These are phyloP conservation scores for Xylota sylvarum DNA, from an alignment of 2,888 invertebrate species.

Conservation along the genomic window DNA sequence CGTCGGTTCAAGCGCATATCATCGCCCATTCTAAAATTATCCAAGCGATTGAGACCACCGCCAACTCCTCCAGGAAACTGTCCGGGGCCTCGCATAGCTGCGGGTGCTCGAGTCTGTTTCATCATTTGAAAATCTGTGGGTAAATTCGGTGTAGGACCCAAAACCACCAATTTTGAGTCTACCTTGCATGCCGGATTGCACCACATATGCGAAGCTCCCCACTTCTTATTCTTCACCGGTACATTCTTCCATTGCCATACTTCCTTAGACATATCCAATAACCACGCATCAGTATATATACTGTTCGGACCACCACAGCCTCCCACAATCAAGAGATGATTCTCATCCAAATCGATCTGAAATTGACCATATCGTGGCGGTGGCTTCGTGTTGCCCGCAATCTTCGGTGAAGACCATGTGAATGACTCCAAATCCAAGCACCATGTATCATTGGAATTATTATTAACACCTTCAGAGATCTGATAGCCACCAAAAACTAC, in stretches of 20 bases:
- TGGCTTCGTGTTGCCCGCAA: slow-evolving; percentile 88
- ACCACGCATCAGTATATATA: slow-evolving; percentile 96
- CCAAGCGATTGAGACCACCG: slow-evolving; percentile 74
- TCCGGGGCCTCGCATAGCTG: slow-evolving; percentile 61
- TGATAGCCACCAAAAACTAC: slow-evolving; percentile 92
- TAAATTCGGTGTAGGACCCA: slow-evolving; percentile 85
- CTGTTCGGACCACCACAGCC: slow-evolving; percentile 95
- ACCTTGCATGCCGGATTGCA: slow-evolving; percentile 95
- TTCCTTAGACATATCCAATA: slow-evolving; percentile 91
- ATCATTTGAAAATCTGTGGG: slow-evolving; percentile 84
- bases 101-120: slow-evolving; percentile 81
- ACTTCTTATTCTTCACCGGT: slow-evolving; percentile 90
- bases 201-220: slow-evolving; percentile 95
- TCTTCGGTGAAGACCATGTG: slow-evolving; percentile 91
- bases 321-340: slow-evolving; percentile 92
- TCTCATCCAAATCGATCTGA: slow-evolving; percentile 92
- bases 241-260: slow-evolving; percentile 92
- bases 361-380: slow-evolving; percentile 96
- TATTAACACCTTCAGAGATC: slow-evolving; percentile 85
- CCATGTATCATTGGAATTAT: slow-evolving; percentile 94
- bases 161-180: slow-evolving; percentile 91
- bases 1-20: slow-evolving; percentile 81
- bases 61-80: slow-evolving; percentile 77
- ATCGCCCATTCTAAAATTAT: slow-evolving; percentile 79
- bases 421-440: slow-evolving; percentile 91